A percentile compares a stretch with the other conserved stretches of the same genome.
phyloP scores from a whole-genome alignment of 2,888 invertebrate species.

The Mylabris sibirica region DNA sequence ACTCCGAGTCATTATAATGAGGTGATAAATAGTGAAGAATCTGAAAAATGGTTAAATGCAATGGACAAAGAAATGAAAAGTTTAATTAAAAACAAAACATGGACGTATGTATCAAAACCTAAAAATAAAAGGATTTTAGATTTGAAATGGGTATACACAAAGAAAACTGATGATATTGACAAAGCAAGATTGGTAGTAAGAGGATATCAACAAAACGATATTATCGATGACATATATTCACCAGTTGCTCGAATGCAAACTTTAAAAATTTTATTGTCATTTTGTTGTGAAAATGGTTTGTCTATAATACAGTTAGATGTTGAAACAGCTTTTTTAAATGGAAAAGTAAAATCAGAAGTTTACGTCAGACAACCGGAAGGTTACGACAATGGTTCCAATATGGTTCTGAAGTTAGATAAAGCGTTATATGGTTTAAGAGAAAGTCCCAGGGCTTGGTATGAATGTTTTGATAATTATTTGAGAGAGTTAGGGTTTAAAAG shows the following conservation, averaged over 20 bases:
- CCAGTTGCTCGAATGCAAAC: constrained; percentile 34
- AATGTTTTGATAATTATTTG: constrained; percentile 38
- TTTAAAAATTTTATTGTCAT: constrained; percentile 31
- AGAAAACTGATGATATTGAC: constrained; percentile 21
- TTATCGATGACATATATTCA: constrained; percentile 30
- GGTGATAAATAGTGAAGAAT: constrained; percentile 23
- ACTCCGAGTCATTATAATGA: constrained; percentile 26
- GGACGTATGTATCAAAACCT: constrained; percentile 31
- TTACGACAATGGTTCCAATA: too few relatives aligned
- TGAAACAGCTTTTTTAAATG: constrained; percentile 42
- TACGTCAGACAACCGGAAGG: too few relatives aligned
- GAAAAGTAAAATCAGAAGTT: too few relatives aligned
- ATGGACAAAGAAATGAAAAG: constrained; percentile 31
- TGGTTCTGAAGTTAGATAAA: constrained; percentile 36
- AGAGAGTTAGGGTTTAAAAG: constrained; percentile 25
- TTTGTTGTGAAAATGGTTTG: constrained; percentile 16
- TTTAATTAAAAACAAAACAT: constrained; percentile 36
- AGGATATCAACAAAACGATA: constrained; percentile 34
- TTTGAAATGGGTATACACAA: constrained; percentile 35
- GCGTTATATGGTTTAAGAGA: constrained; percentile 40
- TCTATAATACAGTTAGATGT: constrained; percentile 42
- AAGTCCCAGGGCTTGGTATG: constrained; percentile 31
- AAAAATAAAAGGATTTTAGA: constrained; percentile 23
- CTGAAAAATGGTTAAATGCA: constrained; percentile 30
- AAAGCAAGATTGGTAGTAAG: constrained; percentile 31